A percentile compares a stretch with the other conserved stretches of the same genome.
phyloP scores from a whole-genome alignment of 2,113 vertebrate species.

The Entomyzon cyanotis region DNA sequence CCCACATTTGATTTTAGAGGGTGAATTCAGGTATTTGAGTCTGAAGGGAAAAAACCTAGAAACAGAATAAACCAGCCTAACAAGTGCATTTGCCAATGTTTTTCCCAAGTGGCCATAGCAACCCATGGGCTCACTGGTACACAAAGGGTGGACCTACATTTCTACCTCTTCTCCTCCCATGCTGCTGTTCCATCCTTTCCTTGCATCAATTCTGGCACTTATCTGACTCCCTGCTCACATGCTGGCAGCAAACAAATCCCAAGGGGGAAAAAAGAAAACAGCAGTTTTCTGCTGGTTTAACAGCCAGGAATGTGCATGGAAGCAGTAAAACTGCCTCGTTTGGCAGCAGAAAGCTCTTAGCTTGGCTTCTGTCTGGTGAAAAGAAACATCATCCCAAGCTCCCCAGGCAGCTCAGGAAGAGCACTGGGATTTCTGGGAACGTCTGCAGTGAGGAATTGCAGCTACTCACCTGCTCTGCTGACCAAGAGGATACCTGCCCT shows the following conservation, averaged over 20 bases:
- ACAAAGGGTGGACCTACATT: neutral
- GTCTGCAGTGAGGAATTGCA: neutral
- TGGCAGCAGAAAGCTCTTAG: neutral
- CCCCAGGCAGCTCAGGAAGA: neutral
- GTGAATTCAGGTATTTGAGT: neutral
- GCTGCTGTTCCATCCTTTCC: neutral
- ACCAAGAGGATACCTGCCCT: neutral
- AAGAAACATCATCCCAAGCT: neutral
- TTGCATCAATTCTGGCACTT: neutral
- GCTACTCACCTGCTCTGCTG: neutral
- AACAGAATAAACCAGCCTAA: neutral
- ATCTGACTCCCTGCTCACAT: neutral
- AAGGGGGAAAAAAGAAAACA: neutral
- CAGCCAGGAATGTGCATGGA: neutral
- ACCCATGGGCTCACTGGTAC: neutral
- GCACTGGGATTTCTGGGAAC: neutral
- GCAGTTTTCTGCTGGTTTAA: neutral
- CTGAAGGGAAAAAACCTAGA: neutral
- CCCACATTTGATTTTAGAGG: neutral
- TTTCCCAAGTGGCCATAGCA: neutral
- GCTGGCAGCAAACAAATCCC: neutral
- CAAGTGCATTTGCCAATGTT: neutral
- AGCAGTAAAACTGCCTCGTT: neutral
- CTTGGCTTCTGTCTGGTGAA: neutral
- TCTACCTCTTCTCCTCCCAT: neutral